Evolutionary conservation across 2,888 invertebrate genomes (phyloP).

Genomic region (Diarsia dahlii): DNA sequence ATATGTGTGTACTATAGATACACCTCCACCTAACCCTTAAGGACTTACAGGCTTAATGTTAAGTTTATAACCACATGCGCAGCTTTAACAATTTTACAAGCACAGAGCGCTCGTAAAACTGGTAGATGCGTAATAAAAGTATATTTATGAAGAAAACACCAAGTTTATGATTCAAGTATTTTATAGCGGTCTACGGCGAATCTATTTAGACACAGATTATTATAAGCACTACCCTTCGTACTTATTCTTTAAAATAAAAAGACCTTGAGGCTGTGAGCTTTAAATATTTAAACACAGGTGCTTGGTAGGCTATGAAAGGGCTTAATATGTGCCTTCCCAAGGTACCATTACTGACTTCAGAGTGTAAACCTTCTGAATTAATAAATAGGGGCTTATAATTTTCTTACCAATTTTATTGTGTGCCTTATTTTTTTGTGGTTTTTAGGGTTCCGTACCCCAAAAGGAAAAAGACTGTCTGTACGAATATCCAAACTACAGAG

Average conservation of each 20-base stretch:
- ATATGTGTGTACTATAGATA: no score
- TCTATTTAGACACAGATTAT: slow-evolving; percentile 47
- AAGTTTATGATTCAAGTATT: slow-evolving; percentile 58
- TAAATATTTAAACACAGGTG: slow-evolving; percentile 21
- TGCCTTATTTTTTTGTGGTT: not conserved
- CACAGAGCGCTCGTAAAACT: slow-evolving; percentile 45
- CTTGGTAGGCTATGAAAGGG: slow-evolving; percentile 2
- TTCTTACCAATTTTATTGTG: not conserved
- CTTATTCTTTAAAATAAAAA: slow-evolving; percentile 19
- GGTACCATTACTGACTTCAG: not conserved
- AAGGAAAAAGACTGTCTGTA: no score
- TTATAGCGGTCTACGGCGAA: slow-evolving; percentile 49
- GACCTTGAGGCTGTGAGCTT: slow-evolving; percentile 8
- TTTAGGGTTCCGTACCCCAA: no score
- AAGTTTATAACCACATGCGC: not conserved
- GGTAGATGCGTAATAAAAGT: slow-evolving; percentile 45
- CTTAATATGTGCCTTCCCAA: slow-evolving; percentile 2
- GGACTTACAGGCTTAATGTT: no score
- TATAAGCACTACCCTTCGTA: slow-evolving; percentile 9
- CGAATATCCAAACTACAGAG: no score
- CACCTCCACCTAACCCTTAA: no score
- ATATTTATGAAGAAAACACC: slow-evolving; percentile 58
- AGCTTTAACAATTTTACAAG: slow-evolving; percentile 50
- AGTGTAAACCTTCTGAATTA: slow-evolving; percentile 15
- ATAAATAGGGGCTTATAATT: slow-evolving; percentile 3